Evolutionary conservation across 1,140 invertebrate genomes (phyloP).

Genomic region (Achatina immaculata): DNA sequence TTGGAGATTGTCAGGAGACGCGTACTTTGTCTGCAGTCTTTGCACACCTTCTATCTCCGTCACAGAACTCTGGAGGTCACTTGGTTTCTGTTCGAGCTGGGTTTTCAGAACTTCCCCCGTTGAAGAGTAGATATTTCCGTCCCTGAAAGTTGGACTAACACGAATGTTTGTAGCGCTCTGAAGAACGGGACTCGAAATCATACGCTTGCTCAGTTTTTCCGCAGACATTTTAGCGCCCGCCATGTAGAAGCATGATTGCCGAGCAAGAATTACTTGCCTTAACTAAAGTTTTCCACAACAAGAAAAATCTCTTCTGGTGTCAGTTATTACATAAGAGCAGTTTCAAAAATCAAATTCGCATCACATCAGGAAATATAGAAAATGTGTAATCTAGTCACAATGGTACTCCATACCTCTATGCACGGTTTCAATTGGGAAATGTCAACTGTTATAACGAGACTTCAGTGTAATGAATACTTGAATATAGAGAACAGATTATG

Average conservation of each 20-base stretch:
- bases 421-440: too few relatives aligned
- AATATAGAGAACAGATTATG: too few relatives aligned
- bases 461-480: too few relatives aligned
- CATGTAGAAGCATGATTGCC: neutral
- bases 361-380: too few relatives aligned
- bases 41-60: neutral
- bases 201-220: neutral
- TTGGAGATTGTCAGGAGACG: constrained; percentile 25
- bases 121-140: neutral
- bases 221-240: constrained; percentile 7
- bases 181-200: constrained; percentile 23
- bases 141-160: constrained; percentile 19
- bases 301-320: too few relatives aligned
- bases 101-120: neutral
- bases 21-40: constrained; percentile 23
- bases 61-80: neutral
- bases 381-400: too few relatives aligned
- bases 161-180: constrained; percentile 28
- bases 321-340: too few relatives aligned
- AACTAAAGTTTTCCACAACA: too few relatives aligned
- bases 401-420: too few relatives aligned
- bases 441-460: too few relatives aligned
- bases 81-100: neutral
- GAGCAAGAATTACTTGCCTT: too few relatives aligned
- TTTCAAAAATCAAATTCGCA: too few relatives aligned